Evolutionary conservation across 2,113 vertebrate genomes (phyloP).

Genomic region (Ophthalmolycus amberensis): DNA sequence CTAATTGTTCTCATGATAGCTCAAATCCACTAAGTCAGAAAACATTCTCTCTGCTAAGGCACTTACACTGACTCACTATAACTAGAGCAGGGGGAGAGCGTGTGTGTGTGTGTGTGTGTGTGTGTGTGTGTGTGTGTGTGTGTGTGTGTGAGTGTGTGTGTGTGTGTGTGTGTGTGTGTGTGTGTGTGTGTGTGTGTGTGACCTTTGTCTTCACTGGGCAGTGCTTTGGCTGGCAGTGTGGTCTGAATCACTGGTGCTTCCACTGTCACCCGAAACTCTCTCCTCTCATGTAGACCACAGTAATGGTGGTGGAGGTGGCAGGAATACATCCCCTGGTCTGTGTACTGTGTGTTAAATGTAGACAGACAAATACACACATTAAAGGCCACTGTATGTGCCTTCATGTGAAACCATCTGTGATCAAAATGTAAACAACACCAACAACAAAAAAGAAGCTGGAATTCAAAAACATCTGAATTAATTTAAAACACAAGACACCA

Average conservation of each 20-base stretch:
- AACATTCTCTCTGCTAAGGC: slow-evolving; percentile 35
- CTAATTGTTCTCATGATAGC: slow-evolving; percentile 43
- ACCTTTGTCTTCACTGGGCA: slow-evolving; percentile 76
- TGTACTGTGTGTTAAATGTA: slow-evolving; percentile 58
- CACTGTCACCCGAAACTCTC: slow-evolving; percentile 88
- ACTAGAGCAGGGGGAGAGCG: slow-evolving; percentile 10
- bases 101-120: slow-evolving; percentile 3
- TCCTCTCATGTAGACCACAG: slow-evolving; percentile 93
- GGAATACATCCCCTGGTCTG: slow-evolving; percentile 91
- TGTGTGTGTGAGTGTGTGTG: slow-evolving; percentile 25
- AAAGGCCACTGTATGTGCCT: not conserved
- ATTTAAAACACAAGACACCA: not conserved
- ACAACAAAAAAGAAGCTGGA: not conserved
- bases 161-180: slow-evolving; percentile 19
- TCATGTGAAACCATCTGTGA: not conserved
- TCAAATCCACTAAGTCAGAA: slow-evolving; percentile 39
- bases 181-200: slow-evolving; percentile 35
- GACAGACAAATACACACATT: not conserved
- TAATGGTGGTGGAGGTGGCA: slow-evolving; percentile 98
- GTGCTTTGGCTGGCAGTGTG: slow-evolving; percentile 69
- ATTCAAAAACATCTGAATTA: not conserved
- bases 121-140: slow-evolving; percentile 20
- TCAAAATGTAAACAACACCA: not conserved
- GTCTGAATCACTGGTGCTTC: slow-evolving; percentile 69
- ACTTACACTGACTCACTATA: slow-evolving; percentile 4